These are phyloP conservation scores for Enchytraeus crypticus DNA, from an alignment of 2,888 invertebrate genomes.

Conservation along the genomic window DNA sequence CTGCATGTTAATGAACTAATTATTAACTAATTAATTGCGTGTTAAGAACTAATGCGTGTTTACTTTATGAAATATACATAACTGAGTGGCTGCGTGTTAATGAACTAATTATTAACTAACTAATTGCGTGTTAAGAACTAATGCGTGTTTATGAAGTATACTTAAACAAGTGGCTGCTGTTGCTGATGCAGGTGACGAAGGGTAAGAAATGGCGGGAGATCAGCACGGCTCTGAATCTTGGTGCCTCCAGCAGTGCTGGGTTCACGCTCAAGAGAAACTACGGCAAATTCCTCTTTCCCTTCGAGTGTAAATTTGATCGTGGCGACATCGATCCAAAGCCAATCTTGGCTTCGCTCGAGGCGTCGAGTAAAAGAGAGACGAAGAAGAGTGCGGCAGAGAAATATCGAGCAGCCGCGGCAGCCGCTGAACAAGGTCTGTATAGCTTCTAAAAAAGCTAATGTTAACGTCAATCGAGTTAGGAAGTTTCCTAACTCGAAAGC, in stretches of 20 bases:
- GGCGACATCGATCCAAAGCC: slow-evolving; percentile 93
- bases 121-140: no score
- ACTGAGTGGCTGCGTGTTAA: no score
- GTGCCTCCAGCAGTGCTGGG: slow-evolving; percentile 93
- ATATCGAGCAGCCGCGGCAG: slow-evolving; percentile 2
- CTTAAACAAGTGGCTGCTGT: no score
- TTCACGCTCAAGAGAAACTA: slow-evolving; percentile 97
- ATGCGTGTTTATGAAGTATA: no score
- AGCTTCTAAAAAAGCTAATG: not conserved
- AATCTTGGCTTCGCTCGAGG: slow-evolving; percentile 70
- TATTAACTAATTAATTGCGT: no score
- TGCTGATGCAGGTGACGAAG: slow-evolving; percentile 97
- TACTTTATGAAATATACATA: no score
- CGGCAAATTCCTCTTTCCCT: slow-evolving; percentile 84
- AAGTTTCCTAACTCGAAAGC: no score
- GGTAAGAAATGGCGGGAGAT: slow-evolving; percentile 99
- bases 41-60: no score
- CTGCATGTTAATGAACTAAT: no score
- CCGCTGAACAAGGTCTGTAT: slow-evolving; percentile 4
- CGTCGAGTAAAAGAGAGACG: slow-evolving; percentile 28
- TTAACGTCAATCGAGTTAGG: not conserved
- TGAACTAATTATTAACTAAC: no score
- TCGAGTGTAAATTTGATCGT: slow-evolving; percentile 91
- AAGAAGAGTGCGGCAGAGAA: slow-evolving; percentile 12
- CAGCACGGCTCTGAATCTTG: slow-evolving; percentile 85